Evolutionary conservation across 2,113 vertebrate species (phyloP).

Genomic region (Oreochromis niloticus): DNA sequence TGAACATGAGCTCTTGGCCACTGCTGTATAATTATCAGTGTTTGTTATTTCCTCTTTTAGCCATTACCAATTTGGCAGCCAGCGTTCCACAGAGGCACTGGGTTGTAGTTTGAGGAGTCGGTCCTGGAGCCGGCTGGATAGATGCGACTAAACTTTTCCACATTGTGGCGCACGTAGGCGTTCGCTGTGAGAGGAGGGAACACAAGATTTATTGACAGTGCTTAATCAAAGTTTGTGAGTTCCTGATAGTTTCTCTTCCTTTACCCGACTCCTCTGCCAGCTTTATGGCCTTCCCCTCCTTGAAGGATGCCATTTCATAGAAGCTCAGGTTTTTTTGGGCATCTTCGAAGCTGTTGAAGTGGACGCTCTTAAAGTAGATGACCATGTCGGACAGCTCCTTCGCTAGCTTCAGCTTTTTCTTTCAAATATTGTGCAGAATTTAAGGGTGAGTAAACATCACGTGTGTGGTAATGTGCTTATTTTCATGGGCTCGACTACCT

Average conservation of each 20-base stretch:
- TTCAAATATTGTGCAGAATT: conserved; percentile 40
- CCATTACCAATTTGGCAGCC: conserved; percentile 89
- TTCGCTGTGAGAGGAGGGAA: conserved; percentile 65
- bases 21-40: neutral
- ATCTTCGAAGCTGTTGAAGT: conserved; percentile 81
- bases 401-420: conserved; percentile 79
- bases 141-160: conserved; percentile 84
- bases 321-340: conserved; percentile 72
- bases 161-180: conserved; percentile 79
- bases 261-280: conserved; percentile 84
- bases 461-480: neutral
- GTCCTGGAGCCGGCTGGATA: conserved; percentile 87
- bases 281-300: conserved; percentile 79
- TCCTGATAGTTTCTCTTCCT: neutral
- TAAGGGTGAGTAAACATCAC: neutral
- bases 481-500: neutral
- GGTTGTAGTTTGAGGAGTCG: conserved; percentile 91
- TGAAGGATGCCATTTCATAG: conserved; percentile 90
- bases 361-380: conserved; percentile 91
- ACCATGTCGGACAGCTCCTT: conserved; percentile 88
- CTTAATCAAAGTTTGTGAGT: neutral
- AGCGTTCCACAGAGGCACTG: conserved; percentile 84
- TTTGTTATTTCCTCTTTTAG: neutral
- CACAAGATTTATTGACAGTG: neutral
- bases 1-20: neutral